Evolutionary conservation across 2,888 invertebrate genomes (phyloP).

Genomic region (Sphinx pinastri): DNA sequence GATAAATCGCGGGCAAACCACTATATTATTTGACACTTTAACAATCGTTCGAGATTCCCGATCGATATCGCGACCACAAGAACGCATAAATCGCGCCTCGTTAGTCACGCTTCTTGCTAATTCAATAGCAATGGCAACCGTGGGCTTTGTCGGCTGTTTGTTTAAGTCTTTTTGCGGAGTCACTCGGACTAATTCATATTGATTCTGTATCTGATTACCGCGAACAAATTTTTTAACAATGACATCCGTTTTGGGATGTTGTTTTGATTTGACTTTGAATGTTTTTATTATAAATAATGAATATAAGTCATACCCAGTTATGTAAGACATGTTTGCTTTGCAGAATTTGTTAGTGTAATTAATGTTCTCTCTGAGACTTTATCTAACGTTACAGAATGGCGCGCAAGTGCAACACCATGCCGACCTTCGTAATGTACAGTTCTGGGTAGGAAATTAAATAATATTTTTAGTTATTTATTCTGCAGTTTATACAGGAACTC

Average conservation of each 20-base stretch:
- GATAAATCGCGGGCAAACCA: background rate
- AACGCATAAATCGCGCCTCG: constrained; percentile 59
- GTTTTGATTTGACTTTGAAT: background rate
- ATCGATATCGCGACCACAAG: constrained; percentile 55
- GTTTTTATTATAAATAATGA: background rate
- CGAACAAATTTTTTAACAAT: constrained; percentile 52
- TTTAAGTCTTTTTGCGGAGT: constrained; percentile 54
- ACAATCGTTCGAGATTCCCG: constrained; percentile 39
- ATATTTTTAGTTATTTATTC: too few relatives aligned
- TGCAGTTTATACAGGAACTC: too few relatives aligned
- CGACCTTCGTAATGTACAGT: too few relatives aligned
- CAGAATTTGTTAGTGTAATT: too few relatives aligned
- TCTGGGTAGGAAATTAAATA: too few relatives aligned
- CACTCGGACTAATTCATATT: constrained; percentile 60
- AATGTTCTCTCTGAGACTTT: too few relatives aligned
- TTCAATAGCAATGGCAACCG: constrained; percentile 54
- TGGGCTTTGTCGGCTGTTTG: constrained; percentile 45
- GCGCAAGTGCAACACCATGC: too few relatives aligned
- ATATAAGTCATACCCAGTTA: background rate
- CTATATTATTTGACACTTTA: constrained; percentile 32
- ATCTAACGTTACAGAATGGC: too few relatives aligned
- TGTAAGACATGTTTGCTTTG: background rate
- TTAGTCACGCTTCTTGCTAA: constrained; percentile 49
- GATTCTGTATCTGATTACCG: constrained; percentile 56
- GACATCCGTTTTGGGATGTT: constrained; percentile 37